Base-by-base conservation (phyloP, 2,113 vertebrate genomes). In the Chascanopsetta lugubris region DNA sequence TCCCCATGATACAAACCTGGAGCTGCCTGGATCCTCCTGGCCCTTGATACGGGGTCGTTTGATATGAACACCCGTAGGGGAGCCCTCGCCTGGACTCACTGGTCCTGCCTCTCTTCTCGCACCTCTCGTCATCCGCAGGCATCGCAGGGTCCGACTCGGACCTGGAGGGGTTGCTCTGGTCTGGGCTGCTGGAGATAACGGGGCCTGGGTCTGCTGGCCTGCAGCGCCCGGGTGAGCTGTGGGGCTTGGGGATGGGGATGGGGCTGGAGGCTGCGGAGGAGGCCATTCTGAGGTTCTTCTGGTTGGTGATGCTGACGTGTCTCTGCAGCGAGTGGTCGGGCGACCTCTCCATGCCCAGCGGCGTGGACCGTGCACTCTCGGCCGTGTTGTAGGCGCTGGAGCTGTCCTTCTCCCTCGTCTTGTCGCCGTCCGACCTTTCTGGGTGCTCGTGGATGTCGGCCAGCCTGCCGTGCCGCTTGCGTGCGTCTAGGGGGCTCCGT, bases 381-480 rank as follows among this genome's bases (percentile, higher is more conserved):
- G 97, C 96, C 0, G 96, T 97, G 80, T 98, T 97, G 80, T 99
- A 98, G 56, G 96, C 96, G 15, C 96, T 98, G 26, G 97, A 98
- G 76, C 94, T 97, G 85, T 99, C 96, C 78, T 97, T 98, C 83
- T 92, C 90, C 17, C 61, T 54, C 24, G 79, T 13, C 45, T 85
- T 88, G 18, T 91, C 89, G 0, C 61, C 62, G 60, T 97, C 95
- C 0, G 90, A 94, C 79, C 93, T 92, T 69, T 96, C 96, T 0
- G 94, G 94, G 27, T 96, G 90, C 58, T 98, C 95, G 0, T 94
- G 85, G 77, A 96, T 97, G 69, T 98, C 95, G 2, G 94, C 93
- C 53, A 96, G 85, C 75, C 94, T 94, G 17, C 87, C 90, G 34
- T 92, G 92, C 1, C 46, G 78, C 43, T 70, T 75, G 57, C 69